Base-by-base conservation (phyloP, 2,797 vertebrate genomes). In the Betta splendens region DNA sequence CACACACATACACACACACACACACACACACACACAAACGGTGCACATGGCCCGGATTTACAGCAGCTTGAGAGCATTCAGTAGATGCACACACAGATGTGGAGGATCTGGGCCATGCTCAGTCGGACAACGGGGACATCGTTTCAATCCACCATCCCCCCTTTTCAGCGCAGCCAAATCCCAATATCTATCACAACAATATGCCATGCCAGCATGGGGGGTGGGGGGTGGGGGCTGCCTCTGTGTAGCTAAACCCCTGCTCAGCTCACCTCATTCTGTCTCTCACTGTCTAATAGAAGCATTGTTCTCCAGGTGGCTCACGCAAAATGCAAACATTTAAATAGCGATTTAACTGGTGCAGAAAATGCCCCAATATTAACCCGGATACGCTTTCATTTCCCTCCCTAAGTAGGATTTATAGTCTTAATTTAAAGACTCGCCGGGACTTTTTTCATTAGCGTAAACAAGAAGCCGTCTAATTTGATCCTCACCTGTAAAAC, bases 231-330 rank as follows among this genome's bases (percentile, higher is more conserved):
- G 32, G 31, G 16, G 10, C 51, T 64, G 57, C 47, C 28, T 46
- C 54, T 46, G 29, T 64, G 55, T 3, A 46, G 53, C 67, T 37
- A 63, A 75, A 66, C 56, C 71, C 63, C 67, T 0, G 1, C 33
- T 59, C 73, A 58, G 31, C 73, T 78, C 58, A 52, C 84, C 82
- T 75, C 79, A 86, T 83, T 87, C 86, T 83, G 79, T 84, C 73
- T 61, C 49, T 72, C 61, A 53, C 48, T 22, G 54, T 37, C 51
- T 75, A 49, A 60, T 13, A 54, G 55, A 50, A 72, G n/a, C 28
- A 37, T 78, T 60, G 45, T 63, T 74, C 68, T 58, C 64, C 3
- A 42, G 23, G 4, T 20, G 3, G 31, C 3, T 32, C 31, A 32
- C 15, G 20, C 31, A 42, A n/a, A n/a, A n/a, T n/a, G n/a, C n/a